Base-by-base conservation (phyloP, 2,797 vertebrate genomes). In the Melanotaenia boesemani region DNA sequence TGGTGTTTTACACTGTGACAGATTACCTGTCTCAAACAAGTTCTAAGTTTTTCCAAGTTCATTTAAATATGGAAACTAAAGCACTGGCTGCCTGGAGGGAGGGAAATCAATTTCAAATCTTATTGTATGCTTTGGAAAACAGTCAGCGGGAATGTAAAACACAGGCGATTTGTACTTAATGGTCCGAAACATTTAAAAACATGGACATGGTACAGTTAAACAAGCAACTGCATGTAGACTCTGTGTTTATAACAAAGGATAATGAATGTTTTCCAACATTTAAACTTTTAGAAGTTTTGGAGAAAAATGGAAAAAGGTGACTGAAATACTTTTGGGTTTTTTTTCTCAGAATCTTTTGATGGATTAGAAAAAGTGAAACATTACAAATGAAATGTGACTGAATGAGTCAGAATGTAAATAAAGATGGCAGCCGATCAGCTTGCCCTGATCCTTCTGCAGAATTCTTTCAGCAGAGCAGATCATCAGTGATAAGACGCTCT, bases 141-240 rank as follows among this genome's bases (percentile, higher is more conserved):
- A 72, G 76, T 85, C 78, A 65, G 77, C 36, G 77, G 55, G 52
- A 83, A 86, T 50, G 66, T 74, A 84, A 84, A 89, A 87, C 73
- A 79, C 66, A 77, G 76, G 62, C 65, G 52, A 83, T 84, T 89
- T 86, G 83, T 48, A 63, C 67, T 75, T 80, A 89, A 89, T 86
- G 80, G 71, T 39, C 37, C 2, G 37, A 39, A 39, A 39, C 37
- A 39, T 39, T 39, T 39, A 39, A 39, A 39, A 39, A 39, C 37
- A 39, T 12, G 44, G 44, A 46, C 18, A 18, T 46, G 44, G 44
- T 46, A 44, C 44, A 20, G 44, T 20, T 39, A 39, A 39, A 39
- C 37, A 39, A 39, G 37, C 37, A 80, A 57, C 7, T 37, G 66
- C 39, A 68, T 71, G 34, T 3, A 12, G 30, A 48, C 36, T 36